Conservation (phyloP, 2,888 invertebrate genomes). For the Phyllotreta striolata region DNA sequence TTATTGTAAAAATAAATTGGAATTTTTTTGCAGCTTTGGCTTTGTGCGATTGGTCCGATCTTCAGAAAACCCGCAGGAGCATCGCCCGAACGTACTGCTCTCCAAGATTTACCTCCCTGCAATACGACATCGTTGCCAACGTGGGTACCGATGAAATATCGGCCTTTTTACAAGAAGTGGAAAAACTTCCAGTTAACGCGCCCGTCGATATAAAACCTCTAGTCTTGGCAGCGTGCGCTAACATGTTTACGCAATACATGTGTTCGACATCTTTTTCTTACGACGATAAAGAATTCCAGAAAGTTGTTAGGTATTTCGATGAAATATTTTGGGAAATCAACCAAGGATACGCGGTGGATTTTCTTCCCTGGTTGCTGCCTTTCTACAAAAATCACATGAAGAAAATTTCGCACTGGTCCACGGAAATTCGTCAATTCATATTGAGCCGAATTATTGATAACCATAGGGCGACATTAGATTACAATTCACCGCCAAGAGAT, state of each 20-base stretch:
- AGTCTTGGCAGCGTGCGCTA: constrained; percentile 77
- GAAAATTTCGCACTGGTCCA: constrained; percentile 73
- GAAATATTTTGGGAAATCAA: constrained; percentile 93
- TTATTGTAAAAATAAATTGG: neutral
- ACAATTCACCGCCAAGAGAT: constrained; percentile 72
- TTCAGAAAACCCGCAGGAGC: constrained; percentile 80
- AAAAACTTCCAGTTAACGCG: constrained; percentile 60
- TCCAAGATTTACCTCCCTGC: constrained; percentile 76
- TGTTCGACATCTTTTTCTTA: constrained; percentile 80
- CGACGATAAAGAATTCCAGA: constrained; percentile 72
- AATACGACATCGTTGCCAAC: constrained; percentile 75
- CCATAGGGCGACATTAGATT: constrained; percentile 63
- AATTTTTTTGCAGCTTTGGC: constrained; percentile 75
- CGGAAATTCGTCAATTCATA: constrained; percentile 77
- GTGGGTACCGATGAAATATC: constrained; percentile 73
- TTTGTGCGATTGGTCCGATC: constrained; percentile 86
- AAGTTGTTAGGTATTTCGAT: constrained; percentile 76
- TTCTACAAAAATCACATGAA: constrained; percentile 75
- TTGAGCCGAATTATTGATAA: constrained; percentile 73
- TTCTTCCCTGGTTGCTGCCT: constrained; percentile 82
- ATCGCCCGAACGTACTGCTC: constrained; percentile 83
- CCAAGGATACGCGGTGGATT: constrained; percentile 87
- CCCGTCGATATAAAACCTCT: constrained; percentile 73
- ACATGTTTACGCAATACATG: constrained; percentile 88
- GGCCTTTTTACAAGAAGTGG: constrained; percentile 68